A percentile compares a stretch with the other conserved stretches of the same genome.
phyloP scores from a whole-genome alignment of 2,888 invertebrate species.

The Sinopyrophorus schimmeli region DNA sequence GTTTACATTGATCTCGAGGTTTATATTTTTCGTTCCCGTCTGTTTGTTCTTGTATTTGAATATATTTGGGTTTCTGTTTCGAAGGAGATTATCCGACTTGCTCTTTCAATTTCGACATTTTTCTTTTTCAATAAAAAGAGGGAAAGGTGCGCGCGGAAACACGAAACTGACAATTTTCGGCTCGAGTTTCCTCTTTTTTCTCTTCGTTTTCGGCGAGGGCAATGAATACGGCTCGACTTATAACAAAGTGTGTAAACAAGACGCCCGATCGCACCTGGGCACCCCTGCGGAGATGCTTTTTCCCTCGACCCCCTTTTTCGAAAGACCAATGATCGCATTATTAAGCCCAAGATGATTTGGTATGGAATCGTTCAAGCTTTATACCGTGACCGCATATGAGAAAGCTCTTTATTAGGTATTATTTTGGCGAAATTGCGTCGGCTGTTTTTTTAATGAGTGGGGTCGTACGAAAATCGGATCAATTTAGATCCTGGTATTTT shows the following conservation, averaged over 20 bases:
- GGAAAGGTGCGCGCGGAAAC: background rate
- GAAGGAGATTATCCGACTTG: constrained; percentile 23
- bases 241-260: constrained; percentile 28
- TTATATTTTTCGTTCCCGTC: constrained; percentile 56
- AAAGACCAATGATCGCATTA: constrained; percentile 26
- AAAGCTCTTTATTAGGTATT: too few relatives aligned
- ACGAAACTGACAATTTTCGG: background rate
- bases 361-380: constrained; percentile 30
- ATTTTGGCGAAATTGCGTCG: too few relatives aligned
- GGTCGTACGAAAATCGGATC: too few relatives aligned
- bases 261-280: constrained; percentile 30
- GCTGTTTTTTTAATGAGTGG: too few relatives aligned
- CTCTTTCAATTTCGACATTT: constrained; percentile 6
- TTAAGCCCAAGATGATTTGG: constrained; percentile 14
- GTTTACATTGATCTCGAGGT: constrained; percentile 58
- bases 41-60: constrained; percentile 57
- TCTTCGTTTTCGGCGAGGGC: background rate
- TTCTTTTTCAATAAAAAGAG: background rate
- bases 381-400: too few relatives aligned
- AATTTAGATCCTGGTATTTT: too few relatives aligned
- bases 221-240: constrained; percentile 12
- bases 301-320: constrained; percentile 27
- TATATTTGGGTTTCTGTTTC: constrained; percentile 50
- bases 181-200: background rate
- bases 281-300: constrained; percentile 26